Percentiles rank a stretch among this genome's conserved stretches.
Evolutionary conservation across 2,888 invertebrate genomes (phyloP).

Genomic region (Bellardia bayeri): DNA sequence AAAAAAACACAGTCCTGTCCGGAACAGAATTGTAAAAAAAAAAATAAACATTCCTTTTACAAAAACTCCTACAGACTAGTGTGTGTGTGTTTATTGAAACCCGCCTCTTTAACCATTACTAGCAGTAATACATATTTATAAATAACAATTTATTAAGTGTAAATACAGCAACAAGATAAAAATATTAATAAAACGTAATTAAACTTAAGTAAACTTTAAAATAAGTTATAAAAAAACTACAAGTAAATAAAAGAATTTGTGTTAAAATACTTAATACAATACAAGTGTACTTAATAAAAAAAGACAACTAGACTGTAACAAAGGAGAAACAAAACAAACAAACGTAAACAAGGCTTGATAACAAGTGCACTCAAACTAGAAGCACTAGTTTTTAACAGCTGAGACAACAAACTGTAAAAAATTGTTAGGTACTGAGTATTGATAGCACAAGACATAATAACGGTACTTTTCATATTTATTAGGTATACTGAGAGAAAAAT

Average conservation of each 20-base stretch:
- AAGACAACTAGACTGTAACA: not conserved
- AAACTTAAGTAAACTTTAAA: conserved; percentile 58
- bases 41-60: not conserved
- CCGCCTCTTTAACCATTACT: conserved; percentile 68
- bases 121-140: conserved; percentile 64
- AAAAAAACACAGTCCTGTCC: conserved; percentile 2
- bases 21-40: conserved; percentile 36
- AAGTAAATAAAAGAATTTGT: conserved; percentile 58
- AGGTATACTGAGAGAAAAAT: no score
- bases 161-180: conserved; percentile 42
- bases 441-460: no score
- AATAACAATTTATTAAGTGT: conserved; percentile 57
- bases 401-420: no score
- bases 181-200: conserved; percentile 45
- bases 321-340: not conserved
- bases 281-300: conserved; percentile 19
- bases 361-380: not conserved
- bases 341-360: not conserved
- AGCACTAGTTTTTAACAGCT: no score
- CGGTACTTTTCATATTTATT: no score
- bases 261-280: conserved; percentile 45
- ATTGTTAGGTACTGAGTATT: no score
- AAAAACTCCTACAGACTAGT: not conserved
- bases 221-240: conserved; percentile 49
- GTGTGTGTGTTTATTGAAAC: conserved; percentile 66